Conservation (phyloP, 2,888 invertebrate species). For the Ochropacha duplaris region DNA sequence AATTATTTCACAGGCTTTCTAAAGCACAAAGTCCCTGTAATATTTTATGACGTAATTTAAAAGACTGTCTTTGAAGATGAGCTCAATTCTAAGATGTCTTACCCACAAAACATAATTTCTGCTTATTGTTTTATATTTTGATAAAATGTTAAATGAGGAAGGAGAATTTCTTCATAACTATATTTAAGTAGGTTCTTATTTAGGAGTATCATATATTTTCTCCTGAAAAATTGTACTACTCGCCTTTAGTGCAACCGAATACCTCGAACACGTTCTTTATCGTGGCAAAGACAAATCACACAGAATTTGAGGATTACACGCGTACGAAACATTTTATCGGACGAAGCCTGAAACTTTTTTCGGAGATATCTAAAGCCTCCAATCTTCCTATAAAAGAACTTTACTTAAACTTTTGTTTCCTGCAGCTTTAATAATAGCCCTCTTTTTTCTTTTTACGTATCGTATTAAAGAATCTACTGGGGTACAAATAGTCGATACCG, state of each 20-base stretch:
- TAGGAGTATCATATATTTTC: slow-evolving; percentile 10
- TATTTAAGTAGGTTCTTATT: background rate
- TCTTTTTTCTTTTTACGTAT: slow-evolving; percentile 31
- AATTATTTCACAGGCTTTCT: slow-evolving; percentile 70
- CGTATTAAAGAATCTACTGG: slow-evolving; percentile 15
- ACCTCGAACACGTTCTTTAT: slow-evolving; percentile 48
- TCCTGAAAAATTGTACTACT: slow-evolving; percentile 35
- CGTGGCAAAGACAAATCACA: slow-evolving; percentile 68
- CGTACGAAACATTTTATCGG: slow-evolving; percentile 74
- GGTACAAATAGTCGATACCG: slow-evolving; percentile 3
- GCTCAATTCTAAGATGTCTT: slow-evolving; percentile 47
- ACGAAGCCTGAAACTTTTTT: slow-evolving; percentile 57
- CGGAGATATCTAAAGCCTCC: slow-evolving; percentile 63
- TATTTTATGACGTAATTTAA: slow-evolving; percentile 73
- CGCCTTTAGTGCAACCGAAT: slow-evolving; percentile 42
- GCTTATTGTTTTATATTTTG: slow-evolving; percentile 35
- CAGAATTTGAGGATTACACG: slow-evolving; percentile 68
- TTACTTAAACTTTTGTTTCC: slow-evolving; percentile 62
- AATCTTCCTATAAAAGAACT: slow-evolving; percentile 65
- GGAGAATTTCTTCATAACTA: too few species aligned
- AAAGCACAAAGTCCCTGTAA: slow-evolving; percentile 61
- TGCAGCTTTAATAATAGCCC: slow-evolving; percentile 55
- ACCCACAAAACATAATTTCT: slow-evolving; percentile 41
- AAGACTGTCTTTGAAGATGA: slow-evolving; percentile 58
- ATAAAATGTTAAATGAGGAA: background rate